Evolutionary conservation across 2,113 vertebrate species (phyloP).

Genomic region (Leucopsar rothschildi): DNA sequence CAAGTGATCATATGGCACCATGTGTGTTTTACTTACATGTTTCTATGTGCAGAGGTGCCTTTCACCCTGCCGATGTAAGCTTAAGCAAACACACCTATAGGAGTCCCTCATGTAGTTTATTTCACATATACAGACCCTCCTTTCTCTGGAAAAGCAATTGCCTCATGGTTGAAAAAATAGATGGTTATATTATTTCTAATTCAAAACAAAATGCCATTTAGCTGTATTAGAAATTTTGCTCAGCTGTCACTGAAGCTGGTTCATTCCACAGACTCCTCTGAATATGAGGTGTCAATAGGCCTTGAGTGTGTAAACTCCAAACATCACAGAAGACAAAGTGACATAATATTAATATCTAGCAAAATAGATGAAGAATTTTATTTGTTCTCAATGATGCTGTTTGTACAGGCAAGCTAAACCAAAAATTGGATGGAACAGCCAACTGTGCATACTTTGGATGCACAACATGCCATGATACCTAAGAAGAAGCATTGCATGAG

Average conservation of each 20-base stretch:
- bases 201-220: not conserved
- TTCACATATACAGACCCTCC: not conserved
- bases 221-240: not conserved
- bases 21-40: not conserved
- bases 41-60: not conserved
- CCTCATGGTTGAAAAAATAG: not conserved
- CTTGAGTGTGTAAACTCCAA: not conserved
- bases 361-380: conserved; percentile 27
- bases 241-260: not conserved
- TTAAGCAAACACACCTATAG: not conserved
- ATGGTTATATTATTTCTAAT: not conserved
- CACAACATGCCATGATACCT: not conserved
- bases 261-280: not conserved
- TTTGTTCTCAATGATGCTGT: not conserved
- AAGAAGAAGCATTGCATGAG: not conserved
- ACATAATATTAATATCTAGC: not conserved
- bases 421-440: not conserved
- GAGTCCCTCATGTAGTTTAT: not conserved
- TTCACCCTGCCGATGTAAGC: not conserved
- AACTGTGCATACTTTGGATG: not conserved
- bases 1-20: not conserved
- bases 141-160: not conserved
- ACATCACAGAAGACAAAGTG: not conserved
- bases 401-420: not conserved
- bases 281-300: not conserved